Conservation (phyloP, 2,113 vertebrate genomes). For the Podarcis cretensis region DNA sequence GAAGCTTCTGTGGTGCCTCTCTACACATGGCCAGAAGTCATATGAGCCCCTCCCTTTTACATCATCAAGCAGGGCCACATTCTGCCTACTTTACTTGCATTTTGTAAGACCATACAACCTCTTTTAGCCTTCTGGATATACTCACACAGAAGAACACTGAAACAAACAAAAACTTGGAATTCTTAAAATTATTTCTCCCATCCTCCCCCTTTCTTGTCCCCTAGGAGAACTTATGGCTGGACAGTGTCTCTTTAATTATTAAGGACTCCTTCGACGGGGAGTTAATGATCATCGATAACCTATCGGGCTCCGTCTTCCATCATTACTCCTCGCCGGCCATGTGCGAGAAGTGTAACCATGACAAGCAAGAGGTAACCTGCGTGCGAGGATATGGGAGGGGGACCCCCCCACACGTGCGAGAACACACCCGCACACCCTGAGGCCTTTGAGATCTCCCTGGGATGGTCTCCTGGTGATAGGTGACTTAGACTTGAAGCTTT, state of each 20-base stretch:
- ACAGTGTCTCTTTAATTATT: constrained; percentile 99
- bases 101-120: constrained; percentile 3
- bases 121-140: constrained; percentile 34
- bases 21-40: constrained; percentile 37
- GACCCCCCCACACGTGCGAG: constrained; percentile 34
- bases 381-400: constrained; percentile 64
- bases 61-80: constrained; percentile 10
- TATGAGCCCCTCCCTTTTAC: constrained; percentile 39
- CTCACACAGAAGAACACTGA: constrained; percentile 60
- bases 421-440: constrained; percentile 34
- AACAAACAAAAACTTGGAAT: constrained; percentile 48
- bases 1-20: not conserved
- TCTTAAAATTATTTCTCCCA: constrained; percentile 78
- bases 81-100: constrained; percentile 50
- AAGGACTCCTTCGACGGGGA: constrained; percentile 98
- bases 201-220: constrained; percentile 82
- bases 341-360: constrained; percentile 90
- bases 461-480: constrained; percentile 40
- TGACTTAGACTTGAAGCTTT: constrained; percentile 36
- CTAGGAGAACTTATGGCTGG: constrained; percentile 99
- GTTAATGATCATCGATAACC: constrained; percentile 99
- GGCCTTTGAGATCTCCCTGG: constrained; percentile 13
- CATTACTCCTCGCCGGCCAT: constrained; percentile 93
- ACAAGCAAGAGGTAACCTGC: constrained; percentile 91
- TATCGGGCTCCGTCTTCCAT: constrained; percentile 98